Percentiles rank a stretch among this genome's conserved stretches.
Evolutionary conservation across 2,888 invertebrate species (phyloP).

Genomic region (Phlogophora meticulosa): DNA sequence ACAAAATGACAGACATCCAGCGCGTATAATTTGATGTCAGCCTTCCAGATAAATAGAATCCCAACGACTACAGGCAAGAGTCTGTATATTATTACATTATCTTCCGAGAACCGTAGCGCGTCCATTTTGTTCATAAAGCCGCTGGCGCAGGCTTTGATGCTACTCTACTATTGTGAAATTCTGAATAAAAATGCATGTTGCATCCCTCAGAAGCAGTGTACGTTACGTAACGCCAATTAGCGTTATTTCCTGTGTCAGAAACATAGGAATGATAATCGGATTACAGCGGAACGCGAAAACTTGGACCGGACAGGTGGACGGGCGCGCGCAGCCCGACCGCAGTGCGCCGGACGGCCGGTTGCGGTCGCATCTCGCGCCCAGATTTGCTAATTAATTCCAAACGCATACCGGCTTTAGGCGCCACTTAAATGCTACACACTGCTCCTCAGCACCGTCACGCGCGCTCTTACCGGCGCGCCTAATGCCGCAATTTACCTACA

Average conservation of each 20-base stretch:
- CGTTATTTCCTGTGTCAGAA: conserved; percentile 73
- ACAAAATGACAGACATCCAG: conserved; percentile 29
- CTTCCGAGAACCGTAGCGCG: conserved; percentile 28
- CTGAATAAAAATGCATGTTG: conserved; percentile 57
- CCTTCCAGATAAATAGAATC: conserved; percentile 32
- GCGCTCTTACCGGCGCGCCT: conserved; percentile 51
- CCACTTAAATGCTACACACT: conserved; percentile 68
- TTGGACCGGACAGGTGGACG: conserved; percentile 79
- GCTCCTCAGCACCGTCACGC: conserved; percentile 58
- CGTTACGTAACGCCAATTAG: conserved; percentile 69
- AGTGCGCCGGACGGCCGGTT: conserved; percentile 71
- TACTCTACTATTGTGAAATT: conserved; percentile 33
- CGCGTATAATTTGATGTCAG: conserved; percentile 24
- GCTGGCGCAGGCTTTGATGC: conserved; percentile 31
- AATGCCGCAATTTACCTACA: conserved; percentile 66
- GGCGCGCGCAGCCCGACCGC: conserved; percentile 71
- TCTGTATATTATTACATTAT: conserved; percentile 43
- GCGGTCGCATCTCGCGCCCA: conserved; percentile 77
- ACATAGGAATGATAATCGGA: conserved; percentile 80
- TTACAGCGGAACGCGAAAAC: conserved; percentile 72
- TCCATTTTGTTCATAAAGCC: conserved; percentile 32
- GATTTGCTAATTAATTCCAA: conserved; percentile 84
- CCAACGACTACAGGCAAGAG: conserved; percentile 20
- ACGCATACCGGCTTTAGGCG: conserved; percentile 70
- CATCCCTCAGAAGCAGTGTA: conserved; percentile 59